These are phyloP conservation scores for Athalia rosae DNA, from an alignment of 2,888 invertebrate species.

Conservation along the genomic window DNA sequence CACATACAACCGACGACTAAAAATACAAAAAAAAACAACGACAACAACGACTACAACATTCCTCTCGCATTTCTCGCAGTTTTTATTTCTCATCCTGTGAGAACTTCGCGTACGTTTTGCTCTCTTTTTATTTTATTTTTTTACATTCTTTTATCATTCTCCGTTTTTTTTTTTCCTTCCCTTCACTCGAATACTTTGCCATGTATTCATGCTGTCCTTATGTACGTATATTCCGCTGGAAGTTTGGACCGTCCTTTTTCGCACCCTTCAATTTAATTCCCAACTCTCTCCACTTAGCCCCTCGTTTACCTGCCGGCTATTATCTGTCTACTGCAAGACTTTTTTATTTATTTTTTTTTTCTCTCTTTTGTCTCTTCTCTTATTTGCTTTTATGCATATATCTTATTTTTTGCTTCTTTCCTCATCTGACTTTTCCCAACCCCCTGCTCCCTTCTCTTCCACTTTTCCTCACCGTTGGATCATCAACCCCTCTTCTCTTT, in stretches of 20 bases:
- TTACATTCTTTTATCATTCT: background rate
- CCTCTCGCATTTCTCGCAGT: background rate
- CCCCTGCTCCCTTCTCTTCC: background rate
- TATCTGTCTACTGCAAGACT: background rate
- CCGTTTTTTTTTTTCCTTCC: background rate
- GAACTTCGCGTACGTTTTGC: background rate
- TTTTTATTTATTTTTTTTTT: constrained; percentile 10
- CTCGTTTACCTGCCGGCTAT: background rate
- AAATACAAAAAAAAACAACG: too few species aligned
- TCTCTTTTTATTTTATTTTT: background rate
- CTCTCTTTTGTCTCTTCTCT: background rate
- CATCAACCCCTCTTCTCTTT: too few species aligned
- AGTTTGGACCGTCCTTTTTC: too few species aligned
- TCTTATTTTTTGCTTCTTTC: background rate
- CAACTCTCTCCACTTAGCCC: too few species aligned
- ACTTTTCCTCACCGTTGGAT: background rate
- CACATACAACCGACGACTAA: too few species aligned
- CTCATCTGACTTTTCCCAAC: background rate
- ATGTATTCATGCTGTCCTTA: too few species aligned
- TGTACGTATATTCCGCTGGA: too few species aligned
- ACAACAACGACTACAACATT: too few species aligned
- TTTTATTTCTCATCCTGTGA: background rate
- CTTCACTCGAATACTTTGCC: background rate
- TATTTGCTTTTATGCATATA: background rate
- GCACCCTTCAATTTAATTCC: too few species aligned